These are phyloP conservation scores for Macrotus californicus DNA, from an alignment of 2,113 vertebrate genomes.

Conservation along the genomic window DNA sequence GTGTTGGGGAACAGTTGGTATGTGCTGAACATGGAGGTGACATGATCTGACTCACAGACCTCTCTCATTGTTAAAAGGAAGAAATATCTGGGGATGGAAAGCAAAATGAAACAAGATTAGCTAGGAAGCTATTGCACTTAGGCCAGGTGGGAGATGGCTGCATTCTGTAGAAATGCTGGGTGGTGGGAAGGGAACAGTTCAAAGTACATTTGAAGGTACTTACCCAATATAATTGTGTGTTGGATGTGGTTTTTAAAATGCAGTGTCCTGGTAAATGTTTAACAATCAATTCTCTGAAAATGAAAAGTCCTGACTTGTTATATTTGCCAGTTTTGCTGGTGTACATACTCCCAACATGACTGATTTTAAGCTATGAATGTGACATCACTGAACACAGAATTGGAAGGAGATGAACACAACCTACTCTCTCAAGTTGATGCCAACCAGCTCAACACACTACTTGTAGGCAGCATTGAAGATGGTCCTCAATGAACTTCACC, in stretches of 20 bases:
- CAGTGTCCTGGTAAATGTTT: not conserved
- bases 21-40: not conserved
- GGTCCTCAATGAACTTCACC: rapidly evolving
- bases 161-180: not conserved
- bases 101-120: not conserved
- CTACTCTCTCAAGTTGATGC: not conserved
- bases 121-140: not conserved
- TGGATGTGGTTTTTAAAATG: not conserved
- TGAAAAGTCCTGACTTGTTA: not conserved
- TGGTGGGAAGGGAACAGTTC: not conserved
- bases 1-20: not conserved
- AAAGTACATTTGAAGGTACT: not conserved
- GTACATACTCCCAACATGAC: not conserved
- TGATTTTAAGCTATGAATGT: no score
- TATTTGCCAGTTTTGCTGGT: not conserved
- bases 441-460: rapidly evolving
- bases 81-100: not conserved
- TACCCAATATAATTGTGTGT: not conserved
- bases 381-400: not conserved
- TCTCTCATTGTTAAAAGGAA: not conserved
- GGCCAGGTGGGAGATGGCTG: not conserved
- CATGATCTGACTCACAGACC: not conserved
- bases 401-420: not conserved
- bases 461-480: not conserved
- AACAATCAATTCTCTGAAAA: not conserved